A percentile compares a stretch with the other conserved stretches of the same genome.
These are phyloP conservation scores for Dendrolimus kikuchii DNA, from an alignment of 1,140 invertebrate species.

Conservation along the genomic window DNA sequence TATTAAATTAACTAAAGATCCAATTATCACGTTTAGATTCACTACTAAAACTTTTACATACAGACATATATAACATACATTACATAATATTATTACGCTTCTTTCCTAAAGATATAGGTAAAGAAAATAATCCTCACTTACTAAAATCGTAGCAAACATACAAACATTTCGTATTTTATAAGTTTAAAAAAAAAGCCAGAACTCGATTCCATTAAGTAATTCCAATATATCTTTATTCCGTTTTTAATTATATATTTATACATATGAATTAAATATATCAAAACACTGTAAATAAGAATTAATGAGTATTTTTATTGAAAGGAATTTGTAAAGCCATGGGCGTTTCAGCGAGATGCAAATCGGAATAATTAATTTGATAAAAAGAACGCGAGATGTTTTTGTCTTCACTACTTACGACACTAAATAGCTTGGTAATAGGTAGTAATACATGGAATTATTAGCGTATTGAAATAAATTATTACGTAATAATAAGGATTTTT, in stretches of 20 bases:
- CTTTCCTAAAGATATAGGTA: too few species aligned
- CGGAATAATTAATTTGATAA: too few species aligned
- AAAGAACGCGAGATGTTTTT: slow-evolving; percentile 33
- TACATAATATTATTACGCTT: too few species aligned
- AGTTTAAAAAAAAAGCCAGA: not conserved
- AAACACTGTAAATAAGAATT: slow-evolving; percentile 16
- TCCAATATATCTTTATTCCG: slow-evolving; percentile 6
- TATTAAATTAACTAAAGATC: too few species aligned
- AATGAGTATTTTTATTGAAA: slow-evolving; percentile 5
- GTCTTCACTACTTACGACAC: slow-evolving; percentile 59
- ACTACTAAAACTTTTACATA: too few species aligned
- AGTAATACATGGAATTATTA: slow-evolving; percentile 60
- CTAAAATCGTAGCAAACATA: too few species aligned
- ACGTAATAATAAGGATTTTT: slow-evolving; percentile 18
- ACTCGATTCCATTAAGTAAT: slow-evolving; percentile 1
- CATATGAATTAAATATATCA: slow-evolving; percentile 2
- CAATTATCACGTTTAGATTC: too few species aligned
- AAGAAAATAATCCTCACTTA: too few species aligned
- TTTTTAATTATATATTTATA: slow-evolving; percentile 5
- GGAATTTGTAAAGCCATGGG: slow-evolving; percentile 4
- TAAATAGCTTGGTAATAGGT: slow-evolving; percentile 51
- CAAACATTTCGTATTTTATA: too few species aligned
- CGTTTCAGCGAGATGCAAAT: slow-evolving; percentile 3
- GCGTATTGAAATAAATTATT: slow-evolving; percentile 66
- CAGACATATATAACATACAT: too few species aligned